phyloP scores from a whole-genome alignment of 1,140 invertebrate species.

The Drosophila grimshawi region DNA sequence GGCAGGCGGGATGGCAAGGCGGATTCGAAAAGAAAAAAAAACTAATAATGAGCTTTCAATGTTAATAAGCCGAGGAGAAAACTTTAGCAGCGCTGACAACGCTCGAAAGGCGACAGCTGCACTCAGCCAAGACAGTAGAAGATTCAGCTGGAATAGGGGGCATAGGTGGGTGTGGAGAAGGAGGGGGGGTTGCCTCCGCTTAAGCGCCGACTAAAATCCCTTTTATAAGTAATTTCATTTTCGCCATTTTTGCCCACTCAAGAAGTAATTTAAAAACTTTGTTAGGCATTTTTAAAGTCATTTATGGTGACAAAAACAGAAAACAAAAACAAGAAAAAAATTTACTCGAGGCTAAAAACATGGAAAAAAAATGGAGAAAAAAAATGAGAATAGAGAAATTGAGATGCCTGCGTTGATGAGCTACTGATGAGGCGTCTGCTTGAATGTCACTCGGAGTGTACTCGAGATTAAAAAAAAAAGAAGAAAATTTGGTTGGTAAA shows the following conservation, averaged over 20 bases:
- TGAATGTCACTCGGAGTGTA: constrained; percentile 5
- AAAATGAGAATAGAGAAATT: constrained; percentile 41
- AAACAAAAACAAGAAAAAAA: constrained; percentile 19
- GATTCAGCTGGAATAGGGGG: background rate
- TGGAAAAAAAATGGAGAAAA: constrained; percentile 21
- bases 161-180: too few species aligned
- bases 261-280: constrained; percentile 81
- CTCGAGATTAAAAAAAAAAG: background rate
- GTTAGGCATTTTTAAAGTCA: constrained; percentile 81
- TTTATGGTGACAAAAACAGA: constrained; percentile 52
- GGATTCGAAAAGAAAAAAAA: constrained; percentile 42
- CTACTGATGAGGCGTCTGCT: constrained; percentile 67
- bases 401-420: constrained; percentile 70
- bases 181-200: background rate
- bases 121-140: constrained; percentile 27
- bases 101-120: constrained; percentile 64
- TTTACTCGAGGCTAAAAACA: constrained; percentile 6
- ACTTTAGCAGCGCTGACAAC: constrained; percentile 22
- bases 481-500: too few species aligned
- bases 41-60: constrained; percentile 82
- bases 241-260: constrained; percentile 59
- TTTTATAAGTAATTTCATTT: constrained; percentile 78
- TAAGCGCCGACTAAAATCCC: constrained; percentile 57
- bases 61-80: constrained; percentile 68
- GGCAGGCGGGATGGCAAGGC: constrained; percentile 1